Conservation (phyloP, 2,113 vertebrate species). For the Prolemur simus region DNA sequence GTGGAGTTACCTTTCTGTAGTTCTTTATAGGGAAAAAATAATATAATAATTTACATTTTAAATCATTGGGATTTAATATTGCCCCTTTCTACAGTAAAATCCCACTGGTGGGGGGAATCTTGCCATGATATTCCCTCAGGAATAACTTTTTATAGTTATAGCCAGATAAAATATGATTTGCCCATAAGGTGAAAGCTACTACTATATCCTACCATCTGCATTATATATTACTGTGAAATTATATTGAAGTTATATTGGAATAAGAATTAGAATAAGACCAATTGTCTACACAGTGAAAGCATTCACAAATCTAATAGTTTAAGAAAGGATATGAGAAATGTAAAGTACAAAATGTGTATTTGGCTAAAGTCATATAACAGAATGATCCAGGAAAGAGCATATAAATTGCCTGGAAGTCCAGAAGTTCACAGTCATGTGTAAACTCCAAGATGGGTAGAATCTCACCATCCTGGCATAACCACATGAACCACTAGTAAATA, state of each 20-base stretch:
- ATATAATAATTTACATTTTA: constrained; percentile 56
- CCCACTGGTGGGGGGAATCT: not conserved
- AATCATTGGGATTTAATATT: constrained; percentile 48
- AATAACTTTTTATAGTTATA: constrained; percentile 60
- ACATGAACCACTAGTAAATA: not conserved
- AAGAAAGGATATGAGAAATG: constrained; percentile 48
- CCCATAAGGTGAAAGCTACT: constrained; percentile 40
- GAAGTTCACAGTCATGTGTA: constrained; percentile 44
- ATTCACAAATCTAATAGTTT: constrained; percentile 46
- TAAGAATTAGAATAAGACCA: constrained; percentile 35
- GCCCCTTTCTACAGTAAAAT: constrained; percentile 51
- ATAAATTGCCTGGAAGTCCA: not conserved
- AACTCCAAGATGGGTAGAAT: constrained; percentile 14
- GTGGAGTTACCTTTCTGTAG: constrained; percentile 18
- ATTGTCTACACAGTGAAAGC: constrained; percentile 58
- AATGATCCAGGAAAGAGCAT: not conserved
- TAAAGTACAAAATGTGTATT: constrained; percentile 12
- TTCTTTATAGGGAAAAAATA: constrained; percentile 34
- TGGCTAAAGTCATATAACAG: not conserved
- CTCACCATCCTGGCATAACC: not conserved
- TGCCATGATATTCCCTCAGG: constrained; percentile 29
- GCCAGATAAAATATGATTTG: constrained; percentile 65
- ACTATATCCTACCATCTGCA: constrained; percentile 21
- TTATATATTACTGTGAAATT: constrained; percentile 59
- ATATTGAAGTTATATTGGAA: constrained; percentile 30